These are phyloP conservation scores for Synanthedon andrenaeformis DNA, from an alignment of 2,888 invertebrate genomes.

Conservation along the genomic window DNA sequence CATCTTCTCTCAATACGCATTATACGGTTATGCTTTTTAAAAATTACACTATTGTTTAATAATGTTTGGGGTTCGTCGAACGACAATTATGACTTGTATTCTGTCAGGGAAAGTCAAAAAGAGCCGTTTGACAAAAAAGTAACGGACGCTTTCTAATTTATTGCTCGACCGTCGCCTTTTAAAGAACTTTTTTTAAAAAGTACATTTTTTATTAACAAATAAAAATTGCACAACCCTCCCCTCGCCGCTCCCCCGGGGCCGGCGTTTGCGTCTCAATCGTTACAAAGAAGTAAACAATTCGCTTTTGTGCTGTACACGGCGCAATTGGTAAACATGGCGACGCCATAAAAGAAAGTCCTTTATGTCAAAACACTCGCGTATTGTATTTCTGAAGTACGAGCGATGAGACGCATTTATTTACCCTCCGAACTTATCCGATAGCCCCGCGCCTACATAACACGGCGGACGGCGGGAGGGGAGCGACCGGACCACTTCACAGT, in stretches of 20 bases:
- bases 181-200: slow-evolving; percentile 28
- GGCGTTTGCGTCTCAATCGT: background rate
- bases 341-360: slow-evolving; percentile 6
- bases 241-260: slow-evolving; percentile 3
- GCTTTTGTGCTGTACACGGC: too few relatives aligned
- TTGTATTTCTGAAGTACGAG: too few relatives aligned
- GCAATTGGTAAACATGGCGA: too few relatives aligned
- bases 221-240: slow-evolving; percentile 29
- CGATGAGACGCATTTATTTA: background rate
- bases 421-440: slow-evolving; percentile 1
- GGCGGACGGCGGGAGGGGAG: background rate
- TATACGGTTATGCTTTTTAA: background rate
- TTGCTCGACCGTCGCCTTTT: slow-evolving; percentile 20
- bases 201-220: slow-evolving; percentile 29
- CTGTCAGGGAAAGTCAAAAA: slow-evolving; percentile 37
- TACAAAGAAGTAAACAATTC: too few relatives aligned
- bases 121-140: slow-evolving; percentile 21
- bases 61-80: slow-evolving; percentile 15
- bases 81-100: slow-evolving; percentile 25
- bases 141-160: slow-evolving; percentile 50
- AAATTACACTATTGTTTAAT: slow-evolving; percentile 5
- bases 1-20: background rate
- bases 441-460: slow-evolving; percentile 6
- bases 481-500: slow-evolving; percentile 3
- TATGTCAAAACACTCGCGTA: slow-evolving; percentile 1